Percentiles rank a stretch among this genome's conserved stretches.
Conservation (phyloP, 2,113 vertebrate genomes). For the Taurulus bubalis region DNA sequence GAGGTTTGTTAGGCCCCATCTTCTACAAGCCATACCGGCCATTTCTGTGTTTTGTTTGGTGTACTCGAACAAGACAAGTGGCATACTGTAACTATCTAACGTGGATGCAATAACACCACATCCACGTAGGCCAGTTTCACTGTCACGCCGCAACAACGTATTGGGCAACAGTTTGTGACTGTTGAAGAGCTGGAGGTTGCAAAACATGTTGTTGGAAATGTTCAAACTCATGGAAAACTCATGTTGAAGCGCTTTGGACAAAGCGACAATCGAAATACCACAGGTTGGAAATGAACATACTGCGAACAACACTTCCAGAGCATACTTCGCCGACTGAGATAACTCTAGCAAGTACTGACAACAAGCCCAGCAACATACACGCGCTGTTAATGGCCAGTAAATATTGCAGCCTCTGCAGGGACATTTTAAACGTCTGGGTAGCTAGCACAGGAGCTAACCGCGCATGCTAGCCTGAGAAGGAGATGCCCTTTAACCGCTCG, state of each 20-base stretch:
- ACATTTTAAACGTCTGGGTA: slow-evolving; percentile 19
- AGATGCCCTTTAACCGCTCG: not conserved
- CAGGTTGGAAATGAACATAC: slow-evolving; percentile 1
- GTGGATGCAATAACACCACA: not conserved
- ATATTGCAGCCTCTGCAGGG: not conserved
- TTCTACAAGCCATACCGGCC: not conserved
- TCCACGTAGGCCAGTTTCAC: not conserved
- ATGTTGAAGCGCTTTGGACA: slow-evolving; percentile 1
- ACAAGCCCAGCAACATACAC: not conserved
- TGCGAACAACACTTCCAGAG: too few species aligned
- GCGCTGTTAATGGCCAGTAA: too few species aligned
- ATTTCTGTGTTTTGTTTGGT: not conserved
- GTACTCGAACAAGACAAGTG: not conserved
- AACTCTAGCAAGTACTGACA: not conserved
- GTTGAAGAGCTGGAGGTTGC: not conserved
- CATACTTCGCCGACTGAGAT: not conserved
- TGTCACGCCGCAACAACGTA: not conserved
- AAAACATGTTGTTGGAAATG: not conserved
- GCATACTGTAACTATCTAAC: not conserved
- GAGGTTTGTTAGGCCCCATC: not conserved
- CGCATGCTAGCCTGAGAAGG: slow-evolving; percentile 36
- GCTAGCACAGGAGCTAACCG: slow-evolving; percentile 55
- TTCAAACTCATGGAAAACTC: slow-evolving; percentile 4
- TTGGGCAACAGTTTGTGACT: not conserved
- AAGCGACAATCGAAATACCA: slow-evolving; percentile 12